Evolutionary conservation across 1,140 invertebrate species (phyloP).

Genomic region (Choristoneura fumiferana): DNA sequence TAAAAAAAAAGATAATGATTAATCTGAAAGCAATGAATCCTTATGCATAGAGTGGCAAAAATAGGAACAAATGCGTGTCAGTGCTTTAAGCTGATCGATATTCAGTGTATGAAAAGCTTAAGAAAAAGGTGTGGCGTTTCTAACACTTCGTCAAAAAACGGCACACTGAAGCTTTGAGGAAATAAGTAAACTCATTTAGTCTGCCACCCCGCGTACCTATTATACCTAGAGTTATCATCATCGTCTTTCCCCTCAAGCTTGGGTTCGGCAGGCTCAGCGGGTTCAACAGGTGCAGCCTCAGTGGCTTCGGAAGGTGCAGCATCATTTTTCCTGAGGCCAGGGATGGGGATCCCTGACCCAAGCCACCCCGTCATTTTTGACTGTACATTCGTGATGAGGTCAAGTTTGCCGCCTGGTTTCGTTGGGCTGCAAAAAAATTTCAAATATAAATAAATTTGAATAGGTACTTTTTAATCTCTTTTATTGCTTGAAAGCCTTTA

Average conservation of each 20-base stretch:
- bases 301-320: conserved; percentile 63
- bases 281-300: conserved; percentile 73
- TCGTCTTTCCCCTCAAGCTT: conserved; percentile 83
- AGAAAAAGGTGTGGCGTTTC: too few species aligned
- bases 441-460: conserved; percentile 2
- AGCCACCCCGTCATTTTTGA: conserved; percentile 89
- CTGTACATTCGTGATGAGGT: conserved; percentile 90
- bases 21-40: conserved; percentile 4
- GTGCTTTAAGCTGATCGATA: neutral
- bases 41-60: neutral
- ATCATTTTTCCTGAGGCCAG: conserved; percentile 83
- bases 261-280: conserved; percentile 69
- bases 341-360: conserved; percentile 84
- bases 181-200: conserved; percentile 64
- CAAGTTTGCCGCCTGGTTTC: conserved; percentile 84
- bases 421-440: conserved; percentile 80
- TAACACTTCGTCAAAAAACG: conserved; percentile 32
- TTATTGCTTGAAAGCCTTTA: too few species aligned
- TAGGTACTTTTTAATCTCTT: too few species aligned
- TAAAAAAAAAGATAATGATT: too few species aligned
- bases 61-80: too few species aligned
- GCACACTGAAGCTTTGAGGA: conserved; percentile 33
- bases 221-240: conserved; percentile 90
- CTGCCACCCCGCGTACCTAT: conserved; percentile 81
- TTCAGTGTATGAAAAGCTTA: neutral